Conservation (phyloP, 23 tunicate genomes). For the Aplidium turbinatum region DNA sequence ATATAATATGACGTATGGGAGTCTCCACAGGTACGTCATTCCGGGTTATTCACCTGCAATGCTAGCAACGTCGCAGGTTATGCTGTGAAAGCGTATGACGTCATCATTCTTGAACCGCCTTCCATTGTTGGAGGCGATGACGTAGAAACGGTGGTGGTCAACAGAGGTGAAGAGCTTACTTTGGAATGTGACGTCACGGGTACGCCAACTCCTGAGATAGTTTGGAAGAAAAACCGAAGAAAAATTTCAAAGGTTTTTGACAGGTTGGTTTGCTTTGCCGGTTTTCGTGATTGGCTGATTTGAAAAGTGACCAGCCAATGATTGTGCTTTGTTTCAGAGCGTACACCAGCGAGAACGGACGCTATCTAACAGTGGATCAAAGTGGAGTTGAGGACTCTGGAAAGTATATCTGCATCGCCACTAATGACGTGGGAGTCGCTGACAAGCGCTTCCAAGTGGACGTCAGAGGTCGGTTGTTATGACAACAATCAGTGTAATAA, state of each 20-base stretch:
- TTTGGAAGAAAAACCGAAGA: constrained; percentile 84
- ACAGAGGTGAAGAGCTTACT: constrained; percentile 50
- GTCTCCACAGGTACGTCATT: constrained; percentile 58
- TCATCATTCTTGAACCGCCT: constrained; percentile 68
- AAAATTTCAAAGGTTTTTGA: constrained; percentile 30
- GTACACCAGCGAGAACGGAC: constrained; percentile 20
- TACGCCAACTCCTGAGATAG: constrained; percentile 69
- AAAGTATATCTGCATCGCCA: constrained; percentile 67
- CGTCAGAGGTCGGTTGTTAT: constrained; percentile 78
- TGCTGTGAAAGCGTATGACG: constrained; percentile 68
- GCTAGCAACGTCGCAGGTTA: constrained; percentile 85
- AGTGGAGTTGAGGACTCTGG: constrained; percentile 76
- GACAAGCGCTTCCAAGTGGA: constrained; percentile 59
- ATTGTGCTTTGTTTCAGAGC: constrained; percentile 13
- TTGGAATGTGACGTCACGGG: constrained; percentile 87
- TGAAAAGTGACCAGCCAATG: too few species aligned
- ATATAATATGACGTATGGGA: too few species aligned
- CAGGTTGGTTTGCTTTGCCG: too few species aligned
- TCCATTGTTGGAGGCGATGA: constrained; percentile 44
- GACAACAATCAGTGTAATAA: too few species aligned
- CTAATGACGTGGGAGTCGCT: constrained; percentile 72
- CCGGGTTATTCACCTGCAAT: constrained; percentile 74
- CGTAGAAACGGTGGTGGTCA: constrained; percentile 38
- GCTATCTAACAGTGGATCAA: constrained; percentile 51
- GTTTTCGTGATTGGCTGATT: background rate